Percentiles rank a stretch among this genome's conserved stretches.
Conservation (phyloP, 2,113 vertebrate species). For the Salvator merianae region DNA sequence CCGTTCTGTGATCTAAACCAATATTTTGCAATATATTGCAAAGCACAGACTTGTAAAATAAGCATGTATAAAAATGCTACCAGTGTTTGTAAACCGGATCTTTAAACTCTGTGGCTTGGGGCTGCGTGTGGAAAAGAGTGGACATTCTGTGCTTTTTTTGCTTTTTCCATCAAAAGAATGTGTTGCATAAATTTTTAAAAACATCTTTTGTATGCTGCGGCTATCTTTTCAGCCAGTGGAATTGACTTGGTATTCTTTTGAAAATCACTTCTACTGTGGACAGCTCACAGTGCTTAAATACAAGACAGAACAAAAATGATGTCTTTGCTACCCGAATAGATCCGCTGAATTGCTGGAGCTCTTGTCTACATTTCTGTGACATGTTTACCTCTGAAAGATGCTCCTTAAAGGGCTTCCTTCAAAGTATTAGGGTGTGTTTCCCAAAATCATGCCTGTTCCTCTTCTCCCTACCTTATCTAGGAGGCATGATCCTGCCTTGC, state of each 20-base stretch:
- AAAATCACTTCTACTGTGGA: constrained; percentile 47
- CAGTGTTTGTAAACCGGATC: too few species aligned
- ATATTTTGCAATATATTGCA: too few species aligned
- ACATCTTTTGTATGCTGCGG: constrained; percentile 13
- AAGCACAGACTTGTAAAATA: too few species aligned
- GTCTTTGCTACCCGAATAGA: constrained; percentile 43
- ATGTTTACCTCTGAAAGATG: constrained; percentile 1
- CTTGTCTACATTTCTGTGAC: constrained; percentile 12
- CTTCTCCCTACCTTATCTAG: too few species aligned
- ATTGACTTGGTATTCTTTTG: constrained; percentile 55
- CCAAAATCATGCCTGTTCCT: constrained; percentile 11
- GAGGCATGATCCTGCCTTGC: not conserved
- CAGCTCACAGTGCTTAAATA: constrained; percentile 25
- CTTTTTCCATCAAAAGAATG: too few species aligned
- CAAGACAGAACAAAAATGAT: constrained; percentile 27
- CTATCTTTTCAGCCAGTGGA: constrained; percentile 32
- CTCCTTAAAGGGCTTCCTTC: not conserved
- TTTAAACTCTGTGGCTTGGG: too few species aligned
- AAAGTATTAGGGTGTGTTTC: not conserved
- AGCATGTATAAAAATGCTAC: too few species aligned
- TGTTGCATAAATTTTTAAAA: constrained; percentile 18
- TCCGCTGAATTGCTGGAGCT: constrained; percentile 28
- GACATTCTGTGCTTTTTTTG: too few species aligned
- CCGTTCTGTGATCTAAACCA: too few species aligned
- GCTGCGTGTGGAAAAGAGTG: not conserved